A percentile compares a stretch with the other conserved stretches of the same genome.
These are phyloP conservation scores for Zaprionus davidi DNA, from an alignment of 1,140 invertebrate species.

Conservation along the genomic window DNA sequence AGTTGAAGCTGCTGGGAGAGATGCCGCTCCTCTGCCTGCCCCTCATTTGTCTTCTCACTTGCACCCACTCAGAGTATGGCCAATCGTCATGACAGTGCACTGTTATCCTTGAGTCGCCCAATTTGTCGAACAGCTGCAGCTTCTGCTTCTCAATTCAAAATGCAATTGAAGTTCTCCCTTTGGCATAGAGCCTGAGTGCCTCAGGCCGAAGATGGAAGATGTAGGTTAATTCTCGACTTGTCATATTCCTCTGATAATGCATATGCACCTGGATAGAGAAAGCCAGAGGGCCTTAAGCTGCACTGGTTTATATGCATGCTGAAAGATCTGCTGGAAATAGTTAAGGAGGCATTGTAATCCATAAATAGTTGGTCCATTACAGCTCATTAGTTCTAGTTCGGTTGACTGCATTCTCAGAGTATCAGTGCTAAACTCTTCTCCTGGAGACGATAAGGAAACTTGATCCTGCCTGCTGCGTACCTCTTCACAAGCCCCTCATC, in stretches of 20 bases:
- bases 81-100: neutral
- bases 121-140: neutral
- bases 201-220: neutral
- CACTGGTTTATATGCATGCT: neutral
- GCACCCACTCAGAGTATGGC: neutral
- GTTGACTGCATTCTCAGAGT: neutral
- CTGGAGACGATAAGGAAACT: neutral
- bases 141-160: neutral
- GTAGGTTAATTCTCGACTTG: neutral
- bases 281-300: neutral
- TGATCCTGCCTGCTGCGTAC: neutral
- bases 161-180: neutral
- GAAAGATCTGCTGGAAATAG: neutral
- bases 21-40: neutral
- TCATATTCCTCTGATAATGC: neutral
- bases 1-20: neutral
- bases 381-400: neutral
- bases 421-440: too few relatives aligned
- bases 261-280: neutral
- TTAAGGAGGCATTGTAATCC: neutral
- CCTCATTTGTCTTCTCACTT: neutral
- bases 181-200: neutral
- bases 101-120: neutral
- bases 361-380: neutral
- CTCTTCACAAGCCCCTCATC: too few relatives aligned